A percentile compares a stretch with the other conserved stretches of the same genome.
Evolutionary conservation across 2,888 invertebrate species (phyloP).

Genomic region (Tethea ocularis): DNA sequence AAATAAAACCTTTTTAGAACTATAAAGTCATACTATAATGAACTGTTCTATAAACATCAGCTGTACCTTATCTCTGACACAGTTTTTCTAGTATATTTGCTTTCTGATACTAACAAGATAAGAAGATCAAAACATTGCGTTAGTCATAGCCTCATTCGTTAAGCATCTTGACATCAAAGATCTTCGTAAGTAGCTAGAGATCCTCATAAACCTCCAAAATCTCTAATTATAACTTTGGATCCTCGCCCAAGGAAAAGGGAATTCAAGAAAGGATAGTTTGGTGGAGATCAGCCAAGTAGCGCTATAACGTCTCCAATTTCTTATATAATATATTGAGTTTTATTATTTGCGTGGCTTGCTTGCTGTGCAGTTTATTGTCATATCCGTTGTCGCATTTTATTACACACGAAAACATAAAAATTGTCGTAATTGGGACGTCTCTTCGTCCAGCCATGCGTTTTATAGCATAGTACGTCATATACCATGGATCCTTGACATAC

Average conservation of each 20-base stretch:
- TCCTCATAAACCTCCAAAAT: neutral
- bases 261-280: neutral
- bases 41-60: slow-evolving; percentile 1
- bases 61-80: slow-evolving; percentile 1
- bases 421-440: slow-evolving; percentile 29
- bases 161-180: neutral
- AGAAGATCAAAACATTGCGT: neutral
- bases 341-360: neutral
- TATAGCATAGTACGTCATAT: slow-evolving; percentile 17
- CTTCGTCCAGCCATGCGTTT: slow-evolving; percentile 17
- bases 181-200: neutral
- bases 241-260: neutral
- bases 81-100: slow-evolving; percentile 3
- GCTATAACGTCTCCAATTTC: neutral
- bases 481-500: slow-evolving; percentile 29
- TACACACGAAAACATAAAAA: slow-evolving; percentile 26
- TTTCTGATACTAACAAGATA: neutral
- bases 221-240: neutral
- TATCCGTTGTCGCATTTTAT: slow-evolving; percentile 27
- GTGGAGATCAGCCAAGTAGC: neutral
- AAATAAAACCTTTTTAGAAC: too few species aligned
- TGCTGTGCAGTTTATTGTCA: slow-evolving; percentile 21
- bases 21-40: neutral
- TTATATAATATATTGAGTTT: neutral
- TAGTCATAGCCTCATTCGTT: neutral